Evolutionary conservation across 2,797 vertebrate genomes (phyloP).

Genomic region (Intellagama lesueurii): DNA sequence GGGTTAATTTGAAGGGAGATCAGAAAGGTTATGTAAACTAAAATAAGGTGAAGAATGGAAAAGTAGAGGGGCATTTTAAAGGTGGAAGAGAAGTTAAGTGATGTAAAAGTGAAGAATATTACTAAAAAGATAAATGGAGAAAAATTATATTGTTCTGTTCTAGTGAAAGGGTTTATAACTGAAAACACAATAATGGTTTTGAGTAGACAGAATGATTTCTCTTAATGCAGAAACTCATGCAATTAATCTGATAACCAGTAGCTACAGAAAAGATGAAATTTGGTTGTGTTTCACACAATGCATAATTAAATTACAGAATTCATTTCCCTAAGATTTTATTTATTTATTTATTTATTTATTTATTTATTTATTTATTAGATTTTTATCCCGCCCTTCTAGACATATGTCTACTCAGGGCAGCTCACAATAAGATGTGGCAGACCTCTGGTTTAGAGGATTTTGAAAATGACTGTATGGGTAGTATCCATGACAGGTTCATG

Average conservation of each 20-base stretch:
- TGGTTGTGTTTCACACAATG: background rate
- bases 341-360: no score
- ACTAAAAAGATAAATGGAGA: background rate
- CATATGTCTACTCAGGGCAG: no score
- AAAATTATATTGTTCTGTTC: background rate
- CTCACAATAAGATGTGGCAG: background rate
- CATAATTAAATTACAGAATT: background rate
- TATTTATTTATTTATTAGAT: no score
- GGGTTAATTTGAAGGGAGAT: background rate
- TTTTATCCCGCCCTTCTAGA: no score
- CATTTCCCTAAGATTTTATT: background rate
- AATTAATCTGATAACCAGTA: background rate
- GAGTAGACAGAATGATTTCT: background rate
- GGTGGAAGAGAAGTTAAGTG: no score
- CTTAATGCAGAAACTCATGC: background rate
- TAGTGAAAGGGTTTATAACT: background rate
- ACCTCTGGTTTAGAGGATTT: background rate
- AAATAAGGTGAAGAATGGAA: background rate
- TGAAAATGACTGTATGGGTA: background rate
- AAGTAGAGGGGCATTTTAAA: no score
- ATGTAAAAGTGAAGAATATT: background rate
- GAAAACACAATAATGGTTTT: background rate
- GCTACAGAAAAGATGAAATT: background rate
- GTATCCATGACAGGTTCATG: background rate
- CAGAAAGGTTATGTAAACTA: background rate